Percentiles rank a stretch among this genome's conserved stretches.
Evolutionary conservation across 2,888 invertebrate genomes (phyloP).

Genomic region (Cylloceria caligata): DNA sequence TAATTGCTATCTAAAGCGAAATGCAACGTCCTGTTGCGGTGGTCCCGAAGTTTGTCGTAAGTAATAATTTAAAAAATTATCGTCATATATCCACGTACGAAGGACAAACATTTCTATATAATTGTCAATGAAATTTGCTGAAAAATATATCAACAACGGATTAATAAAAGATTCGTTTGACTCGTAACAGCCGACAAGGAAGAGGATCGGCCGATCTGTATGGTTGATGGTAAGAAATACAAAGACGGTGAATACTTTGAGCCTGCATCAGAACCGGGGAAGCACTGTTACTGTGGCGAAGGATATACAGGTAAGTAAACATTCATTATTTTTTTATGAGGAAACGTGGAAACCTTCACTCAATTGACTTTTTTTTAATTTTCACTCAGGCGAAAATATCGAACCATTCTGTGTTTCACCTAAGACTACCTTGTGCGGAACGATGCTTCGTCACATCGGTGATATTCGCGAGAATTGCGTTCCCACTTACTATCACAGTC

Average conservation of each 20-base stretch:
- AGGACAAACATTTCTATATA: neutral
- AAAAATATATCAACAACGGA: neutral
- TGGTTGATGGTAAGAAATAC: conserved; percentile 76
- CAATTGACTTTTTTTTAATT: conserved; percentile 1
- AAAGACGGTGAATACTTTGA: conserved; percentile 76
- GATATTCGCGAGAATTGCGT: conserved; percentile 72
- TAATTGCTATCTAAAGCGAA: conserved; percentile 70
- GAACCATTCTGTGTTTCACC: conserved; percentile 76
- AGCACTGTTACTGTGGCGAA: conserved; percentile 72
- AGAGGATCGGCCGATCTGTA: conserved; percentile 72
- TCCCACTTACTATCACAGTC: conserved; percentile 71
- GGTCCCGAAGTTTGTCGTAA: conserved; percentile 75
- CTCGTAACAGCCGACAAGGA: conserved; percentile 69
- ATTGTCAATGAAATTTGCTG: neutral
- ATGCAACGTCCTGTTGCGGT: conserved; percentile 69
- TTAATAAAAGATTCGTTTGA: neutral
- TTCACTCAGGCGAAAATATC: conserved; percentile 71
- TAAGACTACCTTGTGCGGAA: conserved; percentile 66
- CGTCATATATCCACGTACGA: neutral
- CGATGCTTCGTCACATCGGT: conserved; percentile 58
- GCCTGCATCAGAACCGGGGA: conserved; percentile 66
- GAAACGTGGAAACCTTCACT: neutral
- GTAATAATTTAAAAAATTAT: conserved; percentile 53
- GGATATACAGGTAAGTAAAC: conserved; percentile 70
- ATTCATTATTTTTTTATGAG: neutral